A percentile compares a stretch with the other conserved stretches of the same genome.
phyloP scores from a whole-genome alignment of 2,113 vertebrate species.

The Orthonyx spaldingii region DNA sequence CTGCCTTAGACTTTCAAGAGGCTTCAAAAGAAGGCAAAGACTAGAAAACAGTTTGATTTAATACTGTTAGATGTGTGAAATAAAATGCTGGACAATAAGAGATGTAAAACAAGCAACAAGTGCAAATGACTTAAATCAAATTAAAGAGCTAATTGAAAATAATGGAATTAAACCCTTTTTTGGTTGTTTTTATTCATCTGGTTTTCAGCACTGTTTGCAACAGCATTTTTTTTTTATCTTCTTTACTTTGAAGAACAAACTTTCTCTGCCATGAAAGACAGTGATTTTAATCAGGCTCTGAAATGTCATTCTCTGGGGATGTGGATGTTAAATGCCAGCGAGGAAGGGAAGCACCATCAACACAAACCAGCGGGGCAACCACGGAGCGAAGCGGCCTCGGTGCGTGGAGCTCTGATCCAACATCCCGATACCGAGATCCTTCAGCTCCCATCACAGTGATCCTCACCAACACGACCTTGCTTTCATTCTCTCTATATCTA shows the following conservation, averaged over 20 bases:
- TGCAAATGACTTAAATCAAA: constrained; percentile 48
- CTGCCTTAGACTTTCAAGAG: constrained; percentile 41
- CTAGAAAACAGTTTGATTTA: constrained; percentile 63
- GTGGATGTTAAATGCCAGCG: not conserved
- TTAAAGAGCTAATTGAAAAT: constrained; percentile 61
- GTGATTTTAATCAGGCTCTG: constrained; percentile 41
- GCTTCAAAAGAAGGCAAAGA: constrained; percentile 60
- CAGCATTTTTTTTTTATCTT: constrained; percentile 43
- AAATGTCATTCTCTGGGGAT: constrained; percentile 26
- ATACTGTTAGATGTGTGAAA: constrained; percentile 60
- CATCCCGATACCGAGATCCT: not conserved
- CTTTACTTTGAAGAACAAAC: constrained; percentile 70
- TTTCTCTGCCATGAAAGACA: constrained; percentile 33
- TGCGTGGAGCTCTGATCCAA: not conserved
- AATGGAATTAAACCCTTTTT: constrained; percentile 66
- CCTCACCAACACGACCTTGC: not conserved
- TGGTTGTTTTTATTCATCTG: constrained; percentile 54
- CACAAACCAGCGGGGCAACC: not conserved
- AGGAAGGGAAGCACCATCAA: not conserved
- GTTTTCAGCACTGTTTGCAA: constrained; percentile 52
- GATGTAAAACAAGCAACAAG: constrained; percentile 54
- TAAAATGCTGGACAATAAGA: constrained; percentile 58
- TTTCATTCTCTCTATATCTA: not conserved
- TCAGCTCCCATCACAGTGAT: not conserved
- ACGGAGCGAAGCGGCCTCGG: accelerated